Base-by-base conservation (phyloP, 1,140 invertebrate species). In the Drosophila pseudoananassae region DNA sequence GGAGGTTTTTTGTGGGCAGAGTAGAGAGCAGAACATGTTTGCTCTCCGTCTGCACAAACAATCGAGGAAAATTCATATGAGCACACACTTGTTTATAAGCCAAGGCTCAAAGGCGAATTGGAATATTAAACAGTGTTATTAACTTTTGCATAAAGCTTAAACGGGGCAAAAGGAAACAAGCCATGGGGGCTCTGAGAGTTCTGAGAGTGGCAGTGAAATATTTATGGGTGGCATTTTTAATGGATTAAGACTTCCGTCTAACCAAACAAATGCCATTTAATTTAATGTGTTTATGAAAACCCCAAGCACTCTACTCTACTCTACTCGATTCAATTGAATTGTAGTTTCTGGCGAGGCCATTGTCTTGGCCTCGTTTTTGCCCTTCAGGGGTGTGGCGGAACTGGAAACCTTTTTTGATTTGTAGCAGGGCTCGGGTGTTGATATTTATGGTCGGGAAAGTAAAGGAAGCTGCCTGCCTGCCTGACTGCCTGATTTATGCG, bases 221-320 rank as follows among this genome's bases (percentile, higher is more conserved):
- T 78, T 82, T 82, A 75, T 78, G 64, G 56, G 54, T 60, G 56
- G 31, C 60, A 71, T 58, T 78, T 84, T 78, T 78, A 85, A 81
- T 85, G 81, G 63, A 77, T 80, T 60, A 55, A 47, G 40, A 75
- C 80, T 84, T 83, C 73, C 82, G 53, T 60, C 65, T 54, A 54
- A 25, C 31, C 70, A 72, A 76, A 71, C 68, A 81, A 90, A 72
- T 81, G 76, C 88, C 85, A 90, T 90, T 90, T 90, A 90, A 84
- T 90, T 90, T 90, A 90, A 90, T 90, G 88, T 88, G 79, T 84
- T 90, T 90, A 90, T 90, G 82, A 90, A 74, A 79, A 85, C 60
- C 74, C 74, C 49, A 52, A 65, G 72, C 82, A 85, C 65, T 75
- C 65, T 60, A 53, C 68, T 27, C 31, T 31, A 20, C 15, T n/a